A percentile compares a stretch with the other conserved stretches of the same genome.
Evolutionary conservation across 2,888 invertebrate species (phyloP).

Genomic region (Kuschelorhynchus macadamiae): DNA sequence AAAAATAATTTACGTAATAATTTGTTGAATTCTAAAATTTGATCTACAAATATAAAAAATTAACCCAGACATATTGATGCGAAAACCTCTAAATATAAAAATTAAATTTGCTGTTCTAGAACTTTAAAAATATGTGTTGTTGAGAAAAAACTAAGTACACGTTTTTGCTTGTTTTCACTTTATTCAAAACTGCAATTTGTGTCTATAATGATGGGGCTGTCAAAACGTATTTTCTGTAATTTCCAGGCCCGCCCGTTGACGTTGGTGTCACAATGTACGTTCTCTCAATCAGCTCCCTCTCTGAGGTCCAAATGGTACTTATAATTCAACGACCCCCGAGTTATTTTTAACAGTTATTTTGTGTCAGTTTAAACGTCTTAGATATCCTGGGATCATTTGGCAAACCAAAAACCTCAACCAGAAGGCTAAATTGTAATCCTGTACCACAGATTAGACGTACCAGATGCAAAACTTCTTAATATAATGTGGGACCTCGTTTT

Average conservation of each 20-base stretch:
- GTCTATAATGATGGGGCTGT: slow-evolving; percentile 10
- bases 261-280: slow-evolving; percentile 98
- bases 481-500: too few relatives aligned
- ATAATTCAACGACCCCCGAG: slow-evolving; percentile 31
- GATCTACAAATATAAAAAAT: too few relatives aligned
- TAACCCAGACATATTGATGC: too few relatives aligned
- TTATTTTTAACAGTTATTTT: slow-evolving; percentile 22
- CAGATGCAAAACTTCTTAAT: too few relatives aligned
- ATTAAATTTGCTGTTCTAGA: slow-evolving; percentile 18
- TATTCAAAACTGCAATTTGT: slow-evolving; percentile 15
- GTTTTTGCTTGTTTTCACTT: slow-evolving; percentile 41
- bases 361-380: slow-evolving; percentile 26
- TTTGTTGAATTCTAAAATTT: too few relatives aligned
- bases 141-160: slow-evolving; percentile 5
- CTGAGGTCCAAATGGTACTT: slow-evolving; percentile 96
- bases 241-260: slow-evolving; percentile 95
- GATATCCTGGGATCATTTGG: slow-evolving; percentile 8
- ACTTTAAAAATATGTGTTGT: slow-evolving; percentile 12
- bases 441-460: too few relatives aligned
- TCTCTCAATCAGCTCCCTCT: slow-evolving; percentile 97
- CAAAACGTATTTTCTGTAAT: slow-evolving; percentile 24
- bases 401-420: slow-evolving; percentile 7
- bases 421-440: too few relatives aligned
- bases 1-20: too few relatives aligned
- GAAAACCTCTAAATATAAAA: too few relatives aligned